phyloP scores from a whole-genome alignment of 53 echinoderm and acorn worm species.

The Holothuria scabra region DNA sequence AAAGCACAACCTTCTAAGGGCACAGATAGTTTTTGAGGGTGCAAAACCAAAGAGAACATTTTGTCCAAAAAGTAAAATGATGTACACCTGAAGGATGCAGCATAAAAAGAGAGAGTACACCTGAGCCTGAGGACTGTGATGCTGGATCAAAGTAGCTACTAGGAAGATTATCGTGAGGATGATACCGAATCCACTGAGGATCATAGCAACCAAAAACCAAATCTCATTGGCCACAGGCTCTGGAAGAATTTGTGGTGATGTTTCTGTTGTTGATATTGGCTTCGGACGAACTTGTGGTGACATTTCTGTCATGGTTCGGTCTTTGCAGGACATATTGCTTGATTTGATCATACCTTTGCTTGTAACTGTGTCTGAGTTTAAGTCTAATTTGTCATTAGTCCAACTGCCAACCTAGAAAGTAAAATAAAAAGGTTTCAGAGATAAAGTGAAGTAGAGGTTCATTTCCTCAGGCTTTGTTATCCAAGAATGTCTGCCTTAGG shows the following conservation, averaged over 20 bases:
- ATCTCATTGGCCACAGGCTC: slow-evolving; percentile 6
- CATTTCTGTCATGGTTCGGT: not conserved
- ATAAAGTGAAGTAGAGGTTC: too few species aligned
- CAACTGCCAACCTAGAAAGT: slow-evolving; percentile 70
- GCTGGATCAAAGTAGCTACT: slow-evolving; percentile 45
- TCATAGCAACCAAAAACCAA: slow-evolving; percentile 62
- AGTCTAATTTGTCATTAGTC: slow-evolving; percentile 31
- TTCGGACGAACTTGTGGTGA: not conserved
- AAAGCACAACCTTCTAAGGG: slow-evolving; percentile 45
- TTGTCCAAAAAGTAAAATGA: slow-evolving; percentile 63
- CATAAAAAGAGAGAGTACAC: slow-evolving; percentile 72
- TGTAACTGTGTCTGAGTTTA: not conserved
- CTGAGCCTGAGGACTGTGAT: slow-evolving; percentile 50
- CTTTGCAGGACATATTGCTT: not conserved
- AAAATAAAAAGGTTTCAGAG: not conserved
- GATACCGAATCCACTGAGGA: slow-evolving; percentile 55
- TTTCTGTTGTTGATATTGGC: not conserved
- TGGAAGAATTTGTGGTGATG: not conserved
- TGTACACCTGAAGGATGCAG: slow-evolving; percentile 58
- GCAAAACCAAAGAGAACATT: slow-evolving; percentile 51
- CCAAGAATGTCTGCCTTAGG: too few species aligned
- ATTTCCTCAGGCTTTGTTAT: too few species aligned
- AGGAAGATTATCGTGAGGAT: slow-evolving; percentile 53
- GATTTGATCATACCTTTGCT: not conserved
- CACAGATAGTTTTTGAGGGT: slow-evolving; percentile 48